Percentiles rank a stretch among this genome's conserved stretches.
phyloP scores from a whole-genome alignment of 2,888 invertebrate species.

The Torymus auratus region DNA sequence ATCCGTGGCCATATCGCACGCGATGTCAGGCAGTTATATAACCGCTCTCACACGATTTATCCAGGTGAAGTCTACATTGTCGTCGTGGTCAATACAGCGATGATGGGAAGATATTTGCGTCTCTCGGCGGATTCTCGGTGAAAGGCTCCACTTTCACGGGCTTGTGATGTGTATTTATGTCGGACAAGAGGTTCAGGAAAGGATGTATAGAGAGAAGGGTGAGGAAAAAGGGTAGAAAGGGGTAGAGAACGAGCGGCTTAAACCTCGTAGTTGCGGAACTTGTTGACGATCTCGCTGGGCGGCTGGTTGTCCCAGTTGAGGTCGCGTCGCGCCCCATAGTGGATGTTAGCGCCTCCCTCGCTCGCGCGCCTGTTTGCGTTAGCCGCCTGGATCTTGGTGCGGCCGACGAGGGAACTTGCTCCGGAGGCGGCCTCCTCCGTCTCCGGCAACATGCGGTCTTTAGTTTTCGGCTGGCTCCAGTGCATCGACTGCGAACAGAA shows the following conservation, averaged over 20 bases:
- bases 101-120: no score
- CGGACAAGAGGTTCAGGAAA: background rate
- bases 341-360: slow-evolving; percentile 91
- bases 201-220: background rate
- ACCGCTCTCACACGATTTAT: no score
- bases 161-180: no score
- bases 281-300: slow-evolving; percentile 88
- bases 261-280: slow-evolving; percentile 95
- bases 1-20: no score
- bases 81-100: no score
- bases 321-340: slow-evolving; percentile 78
- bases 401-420: slow-evolving; percentile 78
- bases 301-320: slow-evolving; percentile 86
- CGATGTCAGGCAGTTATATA: no score
- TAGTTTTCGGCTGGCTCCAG: slow-evolving; percentile 93
- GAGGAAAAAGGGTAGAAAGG: background rate
- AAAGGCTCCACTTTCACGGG: no score
- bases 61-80: no score
- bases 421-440: slow-evolving; percentile 69
- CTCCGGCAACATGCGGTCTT: slow-evolving; percentile 89
- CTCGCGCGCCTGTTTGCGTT: slow-evolving; percentile 85
- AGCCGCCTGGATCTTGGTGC: slow-evolving; percentile 75
- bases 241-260: slow-evolving; percentile 77
- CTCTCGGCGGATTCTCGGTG: no score
- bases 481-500: slow-evolving; percentile 87